Evolutionary conservation across 2,888 invertebrate species (phyloP).

Genomic region (Leptarthrus brevirostris): DNA sequence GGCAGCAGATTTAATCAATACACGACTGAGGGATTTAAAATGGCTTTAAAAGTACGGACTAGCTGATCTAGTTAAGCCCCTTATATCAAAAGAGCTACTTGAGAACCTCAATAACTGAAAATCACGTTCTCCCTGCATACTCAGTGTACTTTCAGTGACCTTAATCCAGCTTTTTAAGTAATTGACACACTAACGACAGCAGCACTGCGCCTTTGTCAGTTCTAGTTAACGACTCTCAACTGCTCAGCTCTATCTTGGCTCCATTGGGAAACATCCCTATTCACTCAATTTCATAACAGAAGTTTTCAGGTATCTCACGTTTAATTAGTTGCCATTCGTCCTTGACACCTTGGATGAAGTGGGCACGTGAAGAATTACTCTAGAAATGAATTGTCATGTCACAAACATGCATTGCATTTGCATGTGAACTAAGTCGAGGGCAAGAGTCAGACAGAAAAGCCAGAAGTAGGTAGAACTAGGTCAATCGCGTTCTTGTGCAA

Average conservation of each 20-base stretch:
- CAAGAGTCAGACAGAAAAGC: not conserved
- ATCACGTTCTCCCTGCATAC: not conserved
- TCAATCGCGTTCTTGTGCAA: slow-evolving; percentile 3
- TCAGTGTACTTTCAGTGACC: slow-evolving; percentile 11
- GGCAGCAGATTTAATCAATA: too few relatives aligned
- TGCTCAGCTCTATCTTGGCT: not conserved
- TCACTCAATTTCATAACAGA: not conserved
- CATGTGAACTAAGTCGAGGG: too few relatives aligned
- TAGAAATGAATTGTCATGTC: slow-evolving; percentile 28
- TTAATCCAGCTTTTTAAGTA: slow-evolving; percentile 35
- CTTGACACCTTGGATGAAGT: slow-evolving; percentile 36
- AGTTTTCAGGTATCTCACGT: slow-evolving; percentile 1
- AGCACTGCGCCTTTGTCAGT: slow-evolving; percentile 9
- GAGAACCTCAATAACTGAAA: slow-evolving; percentile 15
- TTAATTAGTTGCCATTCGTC: slow-evolving; percentile 32
- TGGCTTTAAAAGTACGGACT: not conserved
- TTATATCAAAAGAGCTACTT: not conserved
- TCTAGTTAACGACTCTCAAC: not conserved
- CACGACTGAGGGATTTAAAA: too few relatives aligned
- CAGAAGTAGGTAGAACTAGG: not conserved
- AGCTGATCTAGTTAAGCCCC: not conserved
- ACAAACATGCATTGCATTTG: not conserved
- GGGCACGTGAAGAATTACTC: slow-evolving; percentile 32
- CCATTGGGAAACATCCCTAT: not conserved
- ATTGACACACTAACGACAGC: slow-evolving; percentile 35